Conservation (phyloP, 2,888 invertebrate genomes). For the Anodontia alba region DNA sequence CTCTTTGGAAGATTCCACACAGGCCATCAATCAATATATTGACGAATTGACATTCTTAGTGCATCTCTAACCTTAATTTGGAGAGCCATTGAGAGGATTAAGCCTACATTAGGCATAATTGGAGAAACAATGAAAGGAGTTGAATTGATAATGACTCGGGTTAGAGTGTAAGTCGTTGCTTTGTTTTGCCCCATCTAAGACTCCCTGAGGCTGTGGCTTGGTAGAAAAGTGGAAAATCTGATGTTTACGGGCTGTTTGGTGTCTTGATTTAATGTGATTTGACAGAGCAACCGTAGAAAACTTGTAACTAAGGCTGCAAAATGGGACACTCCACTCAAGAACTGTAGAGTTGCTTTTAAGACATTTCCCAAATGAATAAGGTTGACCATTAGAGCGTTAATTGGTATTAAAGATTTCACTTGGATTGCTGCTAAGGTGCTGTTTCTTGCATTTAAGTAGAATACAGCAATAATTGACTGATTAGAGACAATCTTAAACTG, state of each 20-base stretch:
- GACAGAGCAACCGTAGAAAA: conserved; percentile 54
- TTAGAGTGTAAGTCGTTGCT: conserved; percentile 46
- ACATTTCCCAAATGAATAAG: conserved; percentile 34
- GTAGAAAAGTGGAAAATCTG: conserved; percentile 43
- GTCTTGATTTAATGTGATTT: conserved; percentile 44
- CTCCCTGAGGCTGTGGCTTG: conserved; percentile 9
- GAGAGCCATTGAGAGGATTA: conserved; percentile 69
- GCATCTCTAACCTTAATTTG: conserved; percentile 61
- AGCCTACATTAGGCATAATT: conserved; percentile 70
- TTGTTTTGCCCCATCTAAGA: conserved; percentile 38
- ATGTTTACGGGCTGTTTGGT: conserved; percentile 45
- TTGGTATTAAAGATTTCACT: conserved; percentile 38
- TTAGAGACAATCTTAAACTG: conserved; percentile 11
- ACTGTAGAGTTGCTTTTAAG: conserved; percentile 41
- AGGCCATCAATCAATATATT: conserved; percentile 37
- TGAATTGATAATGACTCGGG: conserved; percentile 69
- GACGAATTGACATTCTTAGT: conserved; percentile 52
- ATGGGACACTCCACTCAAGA: conserved; percentile 21
- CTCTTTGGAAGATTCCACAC: conserved; percentile 6
- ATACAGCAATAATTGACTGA: conserved; percentile 17
- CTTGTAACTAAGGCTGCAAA: conserved; percentile 32
- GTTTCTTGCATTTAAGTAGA: conserved; percentile 15
- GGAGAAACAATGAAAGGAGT: conserved; percentile 66
- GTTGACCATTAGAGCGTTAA: conserved; percentile 39
- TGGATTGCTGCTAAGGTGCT: conserved; percentile 15